Base-by-base conservation (phyloP, 2,113 vertebrate species). In the Oncorhynchus gorbuscha region DNA sequence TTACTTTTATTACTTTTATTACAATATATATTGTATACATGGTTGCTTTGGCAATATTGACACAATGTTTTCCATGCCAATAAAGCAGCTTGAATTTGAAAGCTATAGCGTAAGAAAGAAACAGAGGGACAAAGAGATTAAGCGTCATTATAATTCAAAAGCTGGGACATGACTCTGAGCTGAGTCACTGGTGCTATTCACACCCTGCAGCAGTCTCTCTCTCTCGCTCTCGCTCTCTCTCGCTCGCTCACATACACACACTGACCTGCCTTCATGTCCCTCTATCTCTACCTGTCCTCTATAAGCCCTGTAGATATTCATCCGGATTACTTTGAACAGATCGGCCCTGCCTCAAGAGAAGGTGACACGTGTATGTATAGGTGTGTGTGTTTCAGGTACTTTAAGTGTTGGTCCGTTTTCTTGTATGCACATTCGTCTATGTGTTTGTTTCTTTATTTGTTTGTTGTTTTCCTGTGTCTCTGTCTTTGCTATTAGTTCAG, bases 301-400 rank as follows among this genome's bases (percentile, higher is more conserved):
- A 28, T 67, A 16, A 67, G 26, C 65, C 39, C n/a, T 67, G 26
- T 49, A 45, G 20, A 16, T 6, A 18, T 71, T 28, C n/a, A 13
- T 71, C 9, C 51, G 8, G 59, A 45, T 45, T 45, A 45, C 39
- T 45, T 11, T 45, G 39, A 45, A 45, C 39, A 45, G 39, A 45
- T 45, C 39, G 9, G 39, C 9, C 39, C 59, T 61, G 59, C 59
- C 59, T 62, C n/a, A 8, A 22, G 7, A 62, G 3, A 58, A 35
- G 35, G 14, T 18, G 11, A 45, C 3, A 4, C 11, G 39, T 45
- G 39, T 45, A 9, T 35, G 0, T 26, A 24, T n/a, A 51, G 13
- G 69, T 8, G 95, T 94, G 9, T 80, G 48, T 71, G 77, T 4
- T 67, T 72, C 13, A 16, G 59, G 24, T 55, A 16, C 51, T 18